Evolutionary conservation across 2,797 vertebrate species (phyloP).

Genomic region (Anas acuta): DNA sequence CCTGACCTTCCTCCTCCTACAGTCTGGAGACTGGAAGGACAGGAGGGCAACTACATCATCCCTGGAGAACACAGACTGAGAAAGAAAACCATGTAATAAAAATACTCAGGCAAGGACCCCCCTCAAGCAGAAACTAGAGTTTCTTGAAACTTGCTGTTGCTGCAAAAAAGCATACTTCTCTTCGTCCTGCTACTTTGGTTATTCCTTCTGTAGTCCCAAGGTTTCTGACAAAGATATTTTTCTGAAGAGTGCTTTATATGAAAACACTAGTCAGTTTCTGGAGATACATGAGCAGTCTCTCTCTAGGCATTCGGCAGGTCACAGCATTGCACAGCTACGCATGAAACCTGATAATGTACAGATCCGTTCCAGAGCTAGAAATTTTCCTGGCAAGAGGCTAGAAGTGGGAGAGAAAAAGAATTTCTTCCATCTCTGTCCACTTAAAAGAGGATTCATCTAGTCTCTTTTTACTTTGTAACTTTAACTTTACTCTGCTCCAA

Average conservation of each 20-base stretch:
- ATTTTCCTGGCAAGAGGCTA: neutral
- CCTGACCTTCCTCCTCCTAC: neutral
- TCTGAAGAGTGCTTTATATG: neutral
- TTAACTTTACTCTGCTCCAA: neutral
- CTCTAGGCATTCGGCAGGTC: neutral
- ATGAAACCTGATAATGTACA: neutral
- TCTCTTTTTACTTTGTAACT: neutral
- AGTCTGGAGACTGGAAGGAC: neutral
- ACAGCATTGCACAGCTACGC: neutral
- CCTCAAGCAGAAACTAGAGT: neutral
- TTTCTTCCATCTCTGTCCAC: neutral
- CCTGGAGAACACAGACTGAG: neutral
- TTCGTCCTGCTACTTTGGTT: too few species aligned
- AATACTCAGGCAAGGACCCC: neutral
- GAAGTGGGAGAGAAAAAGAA: neutral
- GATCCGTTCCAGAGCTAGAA: neutral
- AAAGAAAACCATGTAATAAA: neutral
- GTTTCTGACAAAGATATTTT: neutral
- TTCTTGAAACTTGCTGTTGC: neutral
- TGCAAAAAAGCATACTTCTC: neutral
- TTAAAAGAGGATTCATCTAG: neutral
- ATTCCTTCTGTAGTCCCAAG: too few species aligned
- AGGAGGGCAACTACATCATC: neutral
- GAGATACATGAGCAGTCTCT: neutral
- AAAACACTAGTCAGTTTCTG: neutral